phyloP scores from a whole-genome alignment of 1,140 invertebrate species.

The Lysiphlebus fabarum region DNA sequence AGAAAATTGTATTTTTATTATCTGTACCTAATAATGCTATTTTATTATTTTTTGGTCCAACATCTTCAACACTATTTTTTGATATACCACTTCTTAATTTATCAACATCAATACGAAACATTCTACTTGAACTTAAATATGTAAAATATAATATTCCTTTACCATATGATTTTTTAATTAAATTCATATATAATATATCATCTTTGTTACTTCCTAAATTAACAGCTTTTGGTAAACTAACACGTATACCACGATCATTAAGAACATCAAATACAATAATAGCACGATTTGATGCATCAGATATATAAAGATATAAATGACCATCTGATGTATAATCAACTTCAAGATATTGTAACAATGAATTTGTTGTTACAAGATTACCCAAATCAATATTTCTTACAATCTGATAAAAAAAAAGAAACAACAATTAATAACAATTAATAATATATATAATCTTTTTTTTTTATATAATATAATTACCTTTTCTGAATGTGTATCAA shows the following conservation, averaged over 20 bases:
- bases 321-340: conserved; percentile 58
- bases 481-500: conserved; percentile 60
- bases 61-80: conserved; percentile 55
- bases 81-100: conserved; percentile 54
- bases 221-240: conserved; percentile 57
- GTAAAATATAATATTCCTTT: conserved; percentile 59
- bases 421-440: conserved; percentile 2
- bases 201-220: conserved; percentile 37
- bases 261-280: conserved; percentile 62
- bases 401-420: conserved; percentile 37
- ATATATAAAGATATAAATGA: conserved; percentile 51
- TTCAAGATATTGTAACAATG: conserved; percentile 63
- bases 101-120: conserved; percentile 59
- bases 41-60: conserved; percentile 57
- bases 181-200: conserved; percentile 60
- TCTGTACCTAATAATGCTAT: conserved; percentile 63
- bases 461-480: no score
- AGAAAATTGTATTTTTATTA: conserved; percentile 58
- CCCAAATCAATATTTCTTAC: conserved; percentile 61
- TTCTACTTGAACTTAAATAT: conserved; percentile 56
- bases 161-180: conserved; percentile 54
- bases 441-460: no score
- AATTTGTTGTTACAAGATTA: conserved; percentile 53
- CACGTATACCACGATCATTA: conserved; percentile 53
- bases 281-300: conserved; percentile 59